Conservation (phyloP, 2,113 vertebrate species). For the Chiloscyllium plagiosum region DNA sequence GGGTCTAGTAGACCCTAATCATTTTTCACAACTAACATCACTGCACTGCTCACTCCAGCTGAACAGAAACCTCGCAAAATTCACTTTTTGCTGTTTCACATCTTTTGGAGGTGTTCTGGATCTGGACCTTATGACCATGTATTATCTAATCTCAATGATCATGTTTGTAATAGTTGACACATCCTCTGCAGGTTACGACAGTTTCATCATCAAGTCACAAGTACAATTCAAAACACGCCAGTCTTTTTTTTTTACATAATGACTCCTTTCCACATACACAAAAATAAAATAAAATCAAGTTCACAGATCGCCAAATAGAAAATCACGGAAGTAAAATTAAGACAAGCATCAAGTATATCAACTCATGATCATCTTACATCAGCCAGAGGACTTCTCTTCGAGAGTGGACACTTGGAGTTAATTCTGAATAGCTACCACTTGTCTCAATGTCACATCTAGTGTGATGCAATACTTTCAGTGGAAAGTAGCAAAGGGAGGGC, state of each 20-base stretch:
- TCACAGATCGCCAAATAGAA: no score
- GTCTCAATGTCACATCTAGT: not conserved
- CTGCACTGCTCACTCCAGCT: not conserved
- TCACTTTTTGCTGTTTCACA: not conserved
- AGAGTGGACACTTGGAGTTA: not conserved
- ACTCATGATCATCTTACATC: no score
- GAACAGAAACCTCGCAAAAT: not conserved
- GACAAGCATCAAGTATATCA: no score
- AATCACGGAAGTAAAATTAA: no score
- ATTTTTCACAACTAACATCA: not conserved
- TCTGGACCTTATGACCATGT: not conserved
- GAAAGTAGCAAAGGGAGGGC: not conserved
- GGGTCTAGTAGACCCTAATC: not conserved
- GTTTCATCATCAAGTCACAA: not conserved
- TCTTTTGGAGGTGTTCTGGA: not conserved
- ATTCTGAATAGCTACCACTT: not conserved
- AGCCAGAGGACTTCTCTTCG: not conserved
- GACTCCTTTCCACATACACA: no score
- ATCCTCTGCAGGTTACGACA: not conserved
- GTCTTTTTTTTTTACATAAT: not conserved
- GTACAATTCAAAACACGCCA: not conserved
- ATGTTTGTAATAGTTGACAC: not conserved
- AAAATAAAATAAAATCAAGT: no score
- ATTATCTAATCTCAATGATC: not conserved
- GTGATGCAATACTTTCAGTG: not conserved